Percentiles rank a stretch among this genome's conserved stretches.
These are phyloP conservation scores for Antitype chi DNA, from an alignment of 2,888 invertebrate genomes.

Conservation along the genomic window DNA sequence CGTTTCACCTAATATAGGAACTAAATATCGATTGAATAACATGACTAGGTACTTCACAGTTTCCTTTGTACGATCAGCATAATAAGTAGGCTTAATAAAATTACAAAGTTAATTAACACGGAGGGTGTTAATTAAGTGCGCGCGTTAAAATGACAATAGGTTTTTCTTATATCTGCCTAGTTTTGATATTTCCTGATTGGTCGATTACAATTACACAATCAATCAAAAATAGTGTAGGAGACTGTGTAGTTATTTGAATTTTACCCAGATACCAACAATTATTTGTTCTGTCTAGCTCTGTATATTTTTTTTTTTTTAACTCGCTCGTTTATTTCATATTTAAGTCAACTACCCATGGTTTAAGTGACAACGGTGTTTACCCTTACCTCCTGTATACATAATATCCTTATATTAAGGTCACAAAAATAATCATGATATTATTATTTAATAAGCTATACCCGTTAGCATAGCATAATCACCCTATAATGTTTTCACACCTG, in stretches of 20 bases:
- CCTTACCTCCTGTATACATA: too few species aligned
- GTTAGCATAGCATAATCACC: not conserved
- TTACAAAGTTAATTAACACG: constrained; percentile 1
- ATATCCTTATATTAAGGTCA: too few species aligned
- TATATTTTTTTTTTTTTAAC: too few species aligned
- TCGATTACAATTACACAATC: not conserved
- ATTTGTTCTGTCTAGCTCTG: not conserved
- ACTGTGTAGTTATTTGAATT: not conserved
- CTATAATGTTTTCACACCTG: too few species aligned
- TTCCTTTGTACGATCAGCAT: constrained; percentile 36
- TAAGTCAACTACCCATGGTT: too few species aligned
- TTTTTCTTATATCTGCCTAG: not conserved
- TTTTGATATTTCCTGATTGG: not conserved
- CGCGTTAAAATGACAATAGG: not conserved
- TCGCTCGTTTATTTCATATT: too few species aligned
- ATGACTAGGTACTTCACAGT: not conserved
- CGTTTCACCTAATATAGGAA: constrained; percentile 47
- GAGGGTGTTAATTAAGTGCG: not conserved
- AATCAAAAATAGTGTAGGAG: not conserved
- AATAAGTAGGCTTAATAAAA: not conserved
- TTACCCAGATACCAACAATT: too few species aligned
- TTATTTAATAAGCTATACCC: too few species aligned
- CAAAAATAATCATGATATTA: too few species aligned
- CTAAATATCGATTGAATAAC: constrained; percentile 53
- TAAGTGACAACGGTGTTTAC: too few species aligned